These are phyloP conservation scores for Anagyrus pseudococci DNA, from an alignment of 2,888 invertebrate species.

Conservation along the genomic window DNA sequence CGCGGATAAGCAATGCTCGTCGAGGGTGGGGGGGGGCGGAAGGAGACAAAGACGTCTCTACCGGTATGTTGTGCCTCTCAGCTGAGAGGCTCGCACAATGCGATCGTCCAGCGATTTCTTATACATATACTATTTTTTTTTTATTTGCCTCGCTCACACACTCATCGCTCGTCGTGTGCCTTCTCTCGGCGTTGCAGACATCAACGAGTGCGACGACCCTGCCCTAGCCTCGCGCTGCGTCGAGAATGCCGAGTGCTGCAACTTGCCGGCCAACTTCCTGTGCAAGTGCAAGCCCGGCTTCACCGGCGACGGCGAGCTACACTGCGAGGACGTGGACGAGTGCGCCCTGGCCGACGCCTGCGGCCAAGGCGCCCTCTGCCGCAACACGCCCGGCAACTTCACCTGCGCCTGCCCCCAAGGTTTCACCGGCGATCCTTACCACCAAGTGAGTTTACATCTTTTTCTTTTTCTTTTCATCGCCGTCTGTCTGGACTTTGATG, in stretches of 20 bases:
- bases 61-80: no score
- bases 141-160: no score
- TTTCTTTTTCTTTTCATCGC: no score
- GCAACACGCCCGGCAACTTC: constrained; percentile 86
- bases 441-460: constrained; percentile 66
- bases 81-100: no score
- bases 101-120: no score
- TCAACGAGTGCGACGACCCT: constrained; percentile 94
- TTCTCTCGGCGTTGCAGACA: no score
- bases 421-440: constrained; percentile 82
- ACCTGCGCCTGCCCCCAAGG: constrained; percentile 85
- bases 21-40: no score
- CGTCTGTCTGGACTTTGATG: no score
- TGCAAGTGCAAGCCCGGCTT: constrained; percentile 93
- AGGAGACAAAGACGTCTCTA: no score
- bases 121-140: no score
- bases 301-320: constrained; percentile 88
- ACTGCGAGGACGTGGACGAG: constrained; percentile 89
- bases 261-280: constrained; percentile 91
- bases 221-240: constrained; percentile 84
- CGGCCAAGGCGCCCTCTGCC: constrained; percentile 81
- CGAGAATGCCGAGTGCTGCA: constrained; percentile 92
- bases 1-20: no score
- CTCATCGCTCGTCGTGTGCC: no score
- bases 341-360: constrained; percentile 83